These are phyloP conservation scores for Leguminivora glycinivorella DNA, from an alignment of 1,140 invertebrate genomes.

Conservation along the genomic window DNA sequence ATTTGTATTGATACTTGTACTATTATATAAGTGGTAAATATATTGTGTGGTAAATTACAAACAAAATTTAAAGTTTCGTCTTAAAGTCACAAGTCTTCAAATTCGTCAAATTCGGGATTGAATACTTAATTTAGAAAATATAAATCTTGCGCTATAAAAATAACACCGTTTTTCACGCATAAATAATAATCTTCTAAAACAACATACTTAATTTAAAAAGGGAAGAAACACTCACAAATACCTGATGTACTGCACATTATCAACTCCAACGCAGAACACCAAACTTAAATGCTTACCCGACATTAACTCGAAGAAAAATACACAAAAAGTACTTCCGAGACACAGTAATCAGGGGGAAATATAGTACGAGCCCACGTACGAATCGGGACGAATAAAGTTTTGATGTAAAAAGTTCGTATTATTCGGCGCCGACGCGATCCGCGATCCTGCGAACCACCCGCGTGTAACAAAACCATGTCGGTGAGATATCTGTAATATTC, in stretches of 20 bases:
- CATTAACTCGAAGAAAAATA: conserved; percentile 22
- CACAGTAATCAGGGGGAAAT: conserved; percentile 30
- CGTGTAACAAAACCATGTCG: neutral
- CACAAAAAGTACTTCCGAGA: conserved; percentile 22
- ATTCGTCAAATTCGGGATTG: no score
- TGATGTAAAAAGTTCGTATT: conserved; percentile 35
- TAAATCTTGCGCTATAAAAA: neutral
- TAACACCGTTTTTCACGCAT: neutral
- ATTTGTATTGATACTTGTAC: no score
- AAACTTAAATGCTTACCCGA: conserved; percentile 23
- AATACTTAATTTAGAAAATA: no score
- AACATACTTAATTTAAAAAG: neutral
- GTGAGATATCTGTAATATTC: neutral
- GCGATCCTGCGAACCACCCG: neutral
- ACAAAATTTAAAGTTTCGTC: no score
- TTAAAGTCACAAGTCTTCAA: no score
- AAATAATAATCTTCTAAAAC: neutral
- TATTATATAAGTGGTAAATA: no score
- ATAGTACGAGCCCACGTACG: conserved; percentile 29
- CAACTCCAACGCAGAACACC: neutral
- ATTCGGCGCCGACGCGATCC: neutral
- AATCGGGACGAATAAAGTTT: conserved; percentile 32
- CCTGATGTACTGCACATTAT: conserved; percentile 10
- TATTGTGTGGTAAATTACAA: no score
- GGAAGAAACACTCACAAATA: neutral